Percentiles rank a stretch among this genome's conserved stretches.
Evolutionary conservation across 2,888 invertebrate genomes (phyloP).

Genomic region (Tenthredo notha): DNA sequence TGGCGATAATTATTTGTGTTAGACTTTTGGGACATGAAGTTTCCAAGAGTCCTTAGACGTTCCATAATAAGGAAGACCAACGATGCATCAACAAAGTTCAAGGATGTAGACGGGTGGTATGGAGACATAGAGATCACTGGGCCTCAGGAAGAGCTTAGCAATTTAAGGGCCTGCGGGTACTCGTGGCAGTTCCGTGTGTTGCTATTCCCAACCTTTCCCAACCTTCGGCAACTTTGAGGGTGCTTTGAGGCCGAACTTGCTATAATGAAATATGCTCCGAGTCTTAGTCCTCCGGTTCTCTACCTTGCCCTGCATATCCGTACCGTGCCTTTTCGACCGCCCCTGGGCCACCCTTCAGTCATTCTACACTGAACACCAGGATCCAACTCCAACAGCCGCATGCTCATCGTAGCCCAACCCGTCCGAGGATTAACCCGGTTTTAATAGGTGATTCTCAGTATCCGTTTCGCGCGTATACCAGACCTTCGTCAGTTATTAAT

Average conservation of each 20-base stretch:
- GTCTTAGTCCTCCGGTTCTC: constrained; percentile 12
- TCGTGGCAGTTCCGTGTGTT: constrained; percentile 14
- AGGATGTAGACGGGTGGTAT: not conserved
- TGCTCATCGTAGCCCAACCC: constrained; percentile 16
- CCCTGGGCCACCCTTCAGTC: constrained; percentile 37
- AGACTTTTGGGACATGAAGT: not conserved
- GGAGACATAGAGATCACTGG: constrained; percentile 4
- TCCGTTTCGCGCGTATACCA: not conserved
- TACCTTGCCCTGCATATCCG: not conserved
- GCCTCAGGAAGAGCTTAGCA: constrained; percentile 1
- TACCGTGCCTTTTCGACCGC: not conserved
- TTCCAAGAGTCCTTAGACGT: not conserved
- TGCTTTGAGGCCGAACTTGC: constrained; percentile 58
- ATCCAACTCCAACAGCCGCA: constrained; percentile 13
- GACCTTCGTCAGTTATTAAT: constrained; percentile 30
- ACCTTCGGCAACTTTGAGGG: constrained; percentile 34
- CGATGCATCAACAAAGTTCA: constrained; percentile 21
- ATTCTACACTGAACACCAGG: not conserved
- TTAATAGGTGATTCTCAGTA: constrained; percentile 33
- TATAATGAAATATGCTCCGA: constrained; percentile 59
- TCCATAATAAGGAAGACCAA: not conserved
- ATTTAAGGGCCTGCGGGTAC: constrained; percentile 25
- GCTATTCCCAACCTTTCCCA: constrained; percentile 39
- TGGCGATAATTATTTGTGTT: not conserved
- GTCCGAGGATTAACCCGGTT: constrained; percentile 27